These are phyloP conservation scores for Pitta sordida DNA, from an alignment of 2,113 vertebrate genomes.

Conservation along the genomic window DNA sequence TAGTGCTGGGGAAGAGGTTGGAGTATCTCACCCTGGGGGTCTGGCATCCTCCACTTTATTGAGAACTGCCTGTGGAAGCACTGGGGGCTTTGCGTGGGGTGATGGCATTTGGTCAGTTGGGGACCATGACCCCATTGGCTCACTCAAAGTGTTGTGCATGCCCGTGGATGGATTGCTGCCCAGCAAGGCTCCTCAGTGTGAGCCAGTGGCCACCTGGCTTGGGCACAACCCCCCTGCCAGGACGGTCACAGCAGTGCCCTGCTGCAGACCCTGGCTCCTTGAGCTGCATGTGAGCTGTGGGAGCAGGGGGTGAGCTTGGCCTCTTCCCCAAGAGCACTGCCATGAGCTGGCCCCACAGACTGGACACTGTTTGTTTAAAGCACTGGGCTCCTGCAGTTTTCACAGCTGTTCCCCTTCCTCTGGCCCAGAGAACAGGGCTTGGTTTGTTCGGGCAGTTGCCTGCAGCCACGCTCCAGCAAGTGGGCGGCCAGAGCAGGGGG, in stretches of 20 bases:
- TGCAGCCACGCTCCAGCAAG: background rate
- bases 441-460: conserved; percentile 60
- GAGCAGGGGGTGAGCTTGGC: background rate
- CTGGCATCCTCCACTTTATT: background rate
- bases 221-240: background rate
- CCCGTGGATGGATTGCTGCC: rapidly evolving
- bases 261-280: background rate
- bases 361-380: conserved; percentile 13
- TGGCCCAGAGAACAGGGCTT: conserved; percentile 56
- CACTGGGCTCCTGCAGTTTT: background rate
- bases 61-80: background rate
- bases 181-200: background rate
- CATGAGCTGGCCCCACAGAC: background rate
- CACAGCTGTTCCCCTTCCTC: conserved; percentile 40
- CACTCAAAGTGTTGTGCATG: rapidly evolving
- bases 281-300: background rate
- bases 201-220: background rate
- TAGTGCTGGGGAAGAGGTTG: background rate
- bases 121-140: rapidly evolving
- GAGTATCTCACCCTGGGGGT: background rate
- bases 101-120: background rate
- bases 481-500: background rate
- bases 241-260: background rate
- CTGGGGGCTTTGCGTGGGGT: rapidly evolving
- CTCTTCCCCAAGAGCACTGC: background rate